Base-by-base conservation (phyloP, 2,113 vertebrate species). In the Apodemus sylvaticus region DNA sequence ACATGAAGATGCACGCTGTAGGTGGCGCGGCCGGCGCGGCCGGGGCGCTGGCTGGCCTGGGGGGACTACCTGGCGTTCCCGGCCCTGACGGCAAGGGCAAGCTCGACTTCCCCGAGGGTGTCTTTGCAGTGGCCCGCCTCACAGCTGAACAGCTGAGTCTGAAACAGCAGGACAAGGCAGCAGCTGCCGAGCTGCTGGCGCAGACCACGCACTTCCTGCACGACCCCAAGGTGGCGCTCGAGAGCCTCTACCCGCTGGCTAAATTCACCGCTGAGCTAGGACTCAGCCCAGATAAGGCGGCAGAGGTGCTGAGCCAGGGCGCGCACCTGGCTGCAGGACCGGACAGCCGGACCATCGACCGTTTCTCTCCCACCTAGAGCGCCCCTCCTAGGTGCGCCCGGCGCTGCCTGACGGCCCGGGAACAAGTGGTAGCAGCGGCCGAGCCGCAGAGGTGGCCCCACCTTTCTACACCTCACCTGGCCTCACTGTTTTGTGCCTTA, bases 1-100 rank as follows among this genome's bases (percentile, higher is more conserved):
- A 99, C 98, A 99, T 99, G 99, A 99, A 99, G 99, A 99, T 99
- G 99, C 99, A 99, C 98, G 99, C 99, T 64, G 98, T 99, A 6
- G 99, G 98, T 5, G 97, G 95, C 0, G 98, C 95, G 3, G 99
- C 98, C 3, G 97, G 98, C 96, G 90, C 98, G 36, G 98, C 98
- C 1, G 98, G 98, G 92, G 95, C 53, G 98, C 98, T 85, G 93
- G 98, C 98, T 16, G 98, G 96, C 78, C 98, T 92, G 60, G 98
- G 98, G 99, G 99, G 99, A 98, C 99, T 99, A 98, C 99, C 99
- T 97, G 99, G 99, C 89, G 98, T 98, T 3, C 98, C 98, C 2
- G 98, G 98, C 96, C 98, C 98, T 0, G 99, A 99, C 0, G 99
- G 99, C 97, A 99, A 99, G 98, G 98, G 99, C 97, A 99, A 99